Percentiles rank a stretch among this genome's conserved stretches.
Evolutionary conservation across 2,888 invertebrate species (phyloP).

Genomic region (Perdita meconis): DNA sequence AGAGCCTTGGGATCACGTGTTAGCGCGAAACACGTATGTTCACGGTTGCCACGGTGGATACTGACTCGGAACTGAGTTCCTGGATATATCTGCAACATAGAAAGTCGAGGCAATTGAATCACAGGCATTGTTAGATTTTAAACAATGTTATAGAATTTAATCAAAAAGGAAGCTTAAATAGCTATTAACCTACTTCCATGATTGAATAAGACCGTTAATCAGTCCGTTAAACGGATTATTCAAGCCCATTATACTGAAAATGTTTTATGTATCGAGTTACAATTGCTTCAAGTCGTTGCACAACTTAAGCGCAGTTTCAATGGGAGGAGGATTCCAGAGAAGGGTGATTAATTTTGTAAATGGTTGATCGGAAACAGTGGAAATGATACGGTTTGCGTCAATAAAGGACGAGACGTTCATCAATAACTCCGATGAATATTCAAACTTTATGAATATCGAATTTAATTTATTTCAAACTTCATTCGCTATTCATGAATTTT

Average conservation of each 20-base stretch:
- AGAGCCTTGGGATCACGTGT: not conserved
- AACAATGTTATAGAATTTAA: too few species aligned
- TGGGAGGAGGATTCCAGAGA: not conserved
- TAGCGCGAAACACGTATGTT: not conserved
- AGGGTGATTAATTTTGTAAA: slow-evolving; percentile 12
- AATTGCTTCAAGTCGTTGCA: not conserved
- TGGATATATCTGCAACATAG: not conserved
- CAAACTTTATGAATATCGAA: slow-evolving; percentile 47
- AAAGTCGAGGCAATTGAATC: too few species aligned
- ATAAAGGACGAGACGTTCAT: slow-evolving; percentile 34
- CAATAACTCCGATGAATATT: slow-evolving; percentile 62
- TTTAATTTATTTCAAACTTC: slow-evolving; percentile 64
- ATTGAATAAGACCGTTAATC: too few species aligned
- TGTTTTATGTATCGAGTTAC: slow-evolving; percentile 8
- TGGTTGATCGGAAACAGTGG: slow-evolving; percentile 21
- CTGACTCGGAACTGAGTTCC: not conserved
- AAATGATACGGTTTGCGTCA: slow-evolving; percentile 35
- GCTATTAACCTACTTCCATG: too few species aligned
- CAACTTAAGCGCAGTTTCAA: not conserved
- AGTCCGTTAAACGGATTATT: too few species aligned
- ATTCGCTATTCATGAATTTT: slow-evolving; percentile 57
- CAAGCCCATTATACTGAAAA: not conserved
- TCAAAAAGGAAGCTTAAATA: too few species aligned
- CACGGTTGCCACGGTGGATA: not conserved
- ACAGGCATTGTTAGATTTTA: too few species aligned